These are phyloP conservation scores for Saxicola maurus DNA, from an alignment of 2,797 vertebrate genomes.

Conservation along the genomic window DNA sequence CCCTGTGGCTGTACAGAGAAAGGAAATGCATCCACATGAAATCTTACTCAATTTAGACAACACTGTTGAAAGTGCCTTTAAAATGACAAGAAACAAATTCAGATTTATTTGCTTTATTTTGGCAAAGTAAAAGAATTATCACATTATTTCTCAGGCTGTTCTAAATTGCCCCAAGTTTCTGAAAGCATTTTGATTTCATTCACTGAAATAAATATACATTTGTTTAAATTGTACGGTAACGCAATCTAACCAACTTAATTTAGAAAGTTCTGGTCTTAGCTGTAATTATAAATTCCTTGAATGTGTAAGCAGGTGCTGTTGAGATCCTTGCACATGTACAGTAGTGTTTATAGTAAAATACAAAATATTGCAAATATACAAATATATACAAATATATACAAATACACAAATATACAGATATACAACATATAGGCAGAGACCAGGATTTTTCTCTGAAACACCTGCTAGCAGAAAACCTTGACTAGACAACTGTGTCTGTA, in stretches of 20 bases:
- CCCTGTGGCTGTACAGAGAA: not conserved
- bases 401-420: too few relatives aligned
- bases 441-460: not conserved
- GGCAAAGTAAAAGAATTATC: not conserved
- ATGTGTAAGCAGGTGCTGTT: not conserved
- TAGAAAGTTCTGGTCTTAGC: not conserved
- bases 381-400: not conserved
- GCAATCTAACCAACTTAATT: not conserved
- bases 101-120: not conserved
- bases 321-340: not conserved
- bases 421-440: not conserved
- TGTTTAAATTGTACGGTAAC: not conserved
- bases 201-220: not conserved
- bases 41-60: not conserved
- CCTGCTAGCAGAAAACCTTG: fast-evolving
- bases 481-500: not conserved
- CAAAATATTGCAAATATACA: not conserved
- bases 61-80: not conserved
- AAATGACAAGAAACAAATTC: not conserved
- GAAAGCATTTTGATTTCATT: not conserved
- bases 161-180: not conserved
- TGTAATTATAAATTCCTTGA: slow-evolving; percentile 12
- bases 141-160: not conserved
- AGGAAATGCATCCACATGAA: not conserved
- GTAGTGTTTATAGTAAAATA: not conserved